Percentiles rank a stretch among this genome's conserved stretches.
phyloP scores from a whole-genome alignment of 2,113 vertebrate genomes.

The Sander lucioperca region DNA sequence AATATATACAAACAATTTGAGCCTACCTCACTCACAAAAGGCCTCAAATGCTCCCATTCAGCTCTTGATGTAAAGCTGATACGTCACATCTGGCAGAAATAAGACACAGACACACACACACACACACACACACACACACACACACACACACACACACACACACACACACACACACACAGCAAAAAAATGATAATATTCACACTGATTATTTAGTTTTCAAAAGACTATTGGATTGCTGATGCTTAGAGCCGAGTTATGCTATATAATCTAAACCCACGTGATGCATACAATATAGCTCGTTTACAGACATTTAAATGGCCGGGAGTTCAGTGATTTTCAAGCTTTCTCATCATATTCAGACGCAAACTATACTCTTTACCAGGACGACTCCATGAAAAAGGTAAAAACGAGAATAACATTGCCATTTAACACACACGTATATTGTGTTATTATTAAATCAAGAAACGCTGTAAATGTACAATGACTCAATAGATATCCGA shows the following conservation, averaged over 20 bases:
- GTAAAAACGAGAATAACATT: neutral
- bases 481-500: neutral
- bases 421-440: neutral
- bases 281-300: neutral
- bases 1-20: neutral
- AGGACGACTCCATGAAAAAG: too few species aligned
- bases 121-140: constrained; percentile 45
- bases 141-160: too few species aligned
- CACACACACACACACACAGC: constrained; percentile 38
- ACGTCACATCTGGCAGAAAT: constrained; percentile 49
- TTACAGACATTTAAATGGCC: neutral
- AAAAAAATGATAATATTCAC: neutral
- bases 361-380: neutral
- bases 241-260: neutral
- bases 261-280: neutral
- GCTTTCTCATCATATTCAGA: neutral
- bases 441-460: neutral
- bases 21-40: constrained; percentile 72
- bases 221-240: too few species aligned
- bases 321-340: neutral
- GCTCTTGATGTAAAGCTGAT: constrained; percentile 42
- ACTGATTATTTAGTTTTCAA: neutral
- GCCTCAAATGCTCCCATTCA: constrained; percentile 73
- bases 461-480: neutral
- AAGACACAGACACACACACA: constrained; percentile 36